Conservation (phyloP, 2,113 vertebrate species). For the Condylura cristata region DNA sequence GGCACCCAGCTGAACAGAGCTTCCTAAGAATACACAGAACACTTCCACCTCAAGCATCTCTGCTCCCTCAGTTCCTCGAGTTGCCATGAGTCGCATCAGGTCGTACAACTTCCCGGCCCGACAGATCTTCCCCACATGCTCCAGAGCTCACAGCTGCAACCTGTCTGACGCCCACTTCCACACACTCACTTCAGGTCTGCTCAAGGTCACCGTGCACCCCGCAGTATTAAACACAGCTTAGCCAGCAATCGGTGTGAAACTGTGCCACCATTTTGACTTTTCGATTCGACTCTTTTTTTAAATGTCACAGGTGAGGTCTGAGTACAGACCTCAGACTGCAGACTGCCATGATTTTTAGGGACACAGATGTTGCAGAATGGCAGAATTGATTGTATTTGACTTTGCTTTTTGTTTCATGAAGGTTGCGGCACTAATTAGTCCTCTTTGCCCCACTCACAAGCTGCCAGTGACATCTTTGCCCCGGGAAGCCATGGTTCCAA, state of each 20-base stretch:
- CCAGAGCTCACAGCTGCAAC: neutral
- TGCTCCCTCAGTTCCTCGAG: rapidly evolving
- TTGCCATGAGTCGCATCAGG: neutral
- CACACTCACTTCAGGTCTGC: neutral
- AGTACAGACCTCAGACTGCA: neutral
- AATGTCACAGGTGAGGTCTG: neutral
- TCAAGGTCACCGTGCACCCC: neutral
- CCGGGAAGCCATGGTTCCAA: neutral
- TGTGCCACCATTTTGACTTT: neutral
- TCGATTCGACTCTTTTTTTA: neutral
- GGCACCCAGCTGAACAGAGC: neutral
- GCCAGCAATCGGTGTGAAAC: neutral
- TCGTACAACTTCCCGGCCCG: rapidly evolving
- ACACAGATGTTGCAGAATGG: rapidly evolving
- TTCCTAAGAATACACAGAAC: neutral
- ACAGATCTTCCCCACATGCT: neutral
- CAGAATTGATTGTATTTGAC: neutral
- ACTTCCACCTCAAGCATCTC: rapidly evolving
- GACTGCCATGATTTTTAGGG: neutral
- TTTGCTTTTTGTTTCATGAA: neutral
- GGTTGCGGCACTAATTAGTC: neutral
- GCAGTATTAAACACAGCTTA: neutral
- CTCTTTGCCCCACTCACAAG: neutral
- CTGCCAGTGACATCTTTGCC: neutral
- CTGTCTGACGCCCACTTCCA: neutral